phyloP scores from a whole-genome alignment of 1,140 invertebrate genomes.

The Potamilus streckersoni region DNA sequence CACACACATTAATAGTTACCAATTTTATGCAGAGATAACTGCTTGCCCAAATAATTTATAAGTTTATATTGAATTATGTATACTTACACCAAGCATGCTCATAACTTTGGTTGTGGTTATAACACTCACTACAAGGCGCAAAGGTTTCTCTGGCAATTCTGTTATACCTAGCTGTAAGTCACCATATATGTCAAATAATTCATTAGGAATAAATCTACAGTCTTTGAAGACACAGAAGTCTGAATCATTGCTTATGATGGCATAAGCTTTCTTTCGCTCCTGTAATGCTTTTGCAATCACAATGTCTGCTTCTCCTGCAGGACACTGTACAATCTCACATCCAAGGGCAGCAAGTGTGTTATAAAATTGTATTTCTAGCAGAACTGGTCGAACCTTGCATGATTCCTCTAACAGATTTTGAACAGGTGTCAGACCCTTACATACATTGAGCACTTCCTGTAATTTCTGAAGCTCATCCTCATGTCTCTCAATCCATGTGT shows the following conservation, averaged over 20 bases:
- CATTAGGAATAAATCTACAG: slow-evolving; percentile 49
- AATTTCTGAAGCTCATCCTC: slow-evolving; percentile 45
- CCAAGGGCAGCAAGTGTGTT: slow-evolving; percentile 47
- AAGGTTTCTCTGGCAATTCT: slow-evolving; percentile 47
- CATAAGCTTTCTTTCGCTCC: slow-evolving; percentile 52
- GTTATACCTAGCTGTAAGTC: slow-evolving; percentile 46
- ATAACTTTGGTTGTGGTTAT: slow-evolving; percentile 48
- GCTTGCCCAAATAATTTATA: too few relatives aligned
- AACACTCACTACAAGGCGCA: slow-evolving; percentile 47
- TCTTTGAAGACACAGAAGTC: slow-evolving; percentile 63
- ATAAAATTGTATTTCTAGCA: slow-evolving; percentile 53
- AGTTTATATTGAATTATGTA: background rate
- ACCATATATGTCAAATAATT: slow-evolving; percentile 59
- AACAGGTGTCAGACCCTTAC: slow-evolving; percentile 34
- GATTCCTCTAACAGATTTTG: slow-evolving; percentile 33
- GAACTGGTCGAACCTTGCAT: slow-evolving; percentile 44
- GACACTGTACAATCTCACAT: slow-evolving; percentile 51
- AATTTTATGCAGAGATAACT: too few relatives aligned
- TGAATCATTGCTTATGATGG: slow-evolving; percentile 62
- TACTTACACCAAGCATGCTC: slow-evolving; percentile 50
- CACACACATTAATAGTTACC: too few relatives aligned
- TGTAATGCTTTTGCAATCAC: slow-evolving; percentile 52
- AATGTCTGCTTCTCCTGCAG: slow-evolving; percentile 58
- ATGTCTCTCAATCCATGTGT: slow-evolving; percentile 54
- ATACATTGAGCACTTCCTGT: slow-evolving; percentile 48